Base-by-base conservation (phyloP, 2,888 invertebrate genomes). In the Andrena bicolor region DNA sequence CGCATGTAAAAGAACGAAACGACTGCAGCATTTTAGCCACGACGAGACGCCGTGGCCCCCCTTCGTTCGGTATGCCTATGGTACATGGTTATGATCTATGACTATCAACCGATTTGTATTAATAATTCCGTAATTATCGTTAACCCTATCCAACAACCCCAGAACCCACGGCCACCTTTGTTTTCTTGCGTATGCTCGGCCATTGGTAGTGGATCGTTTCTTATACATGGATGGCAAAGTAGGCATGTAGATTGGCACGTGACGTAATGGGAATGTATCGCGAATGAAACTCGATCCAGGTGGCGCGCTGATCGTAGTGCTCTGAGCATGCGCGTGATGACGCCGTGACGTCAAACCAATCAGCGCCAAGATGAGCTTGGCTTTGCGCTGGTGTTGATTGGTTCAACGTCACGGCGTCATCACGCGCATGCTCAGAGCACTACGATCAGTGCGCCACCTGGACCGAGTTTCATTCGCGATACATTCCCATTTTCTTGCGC, bases 1-100 rank as follows among this genome's bases (percentile, higher is more conserved):
- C 91, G 93, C 93, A 93, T 93, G 93, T 92, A 92, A 92, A 56
- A 23, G 90, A 90, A 87, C 83, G 79, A 86, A 86, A 83, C 72
- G 70, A 87, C 81, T 86, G 86, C 83, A 86, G 82, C 80, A 80
- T 87, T 71, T 63, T 75, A 82, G 84, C 85, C 80, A 78, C 83
- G 78, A 88, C 80, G 76, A 72, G 76, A 86, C 76, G 80, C 76
- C 70, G 87, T 83, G 88, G 88, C 88, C 76, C 83, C 68, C 72
- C 13, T 13, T 56, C 56, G 56, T 83, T 87, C 86, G 86, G 86
- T 86, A 86, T 86, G 86, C 88, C 80, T 83, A 81, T 72, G 60
- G 49, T 68, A 83, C 76, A 76, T 81, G 77, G 72, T 84, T 84
- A 76, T 68, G 68, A 69, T 63, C 58, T 48, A 32, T 70, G 58